Percentiles rank a stretch among this genome's conserved stretches.
These are phyloP conservation scores for Tenodera sinensis DNA, from an alignment of 2,888 invertebrate species.

Conservation along the genomic window DNA sequence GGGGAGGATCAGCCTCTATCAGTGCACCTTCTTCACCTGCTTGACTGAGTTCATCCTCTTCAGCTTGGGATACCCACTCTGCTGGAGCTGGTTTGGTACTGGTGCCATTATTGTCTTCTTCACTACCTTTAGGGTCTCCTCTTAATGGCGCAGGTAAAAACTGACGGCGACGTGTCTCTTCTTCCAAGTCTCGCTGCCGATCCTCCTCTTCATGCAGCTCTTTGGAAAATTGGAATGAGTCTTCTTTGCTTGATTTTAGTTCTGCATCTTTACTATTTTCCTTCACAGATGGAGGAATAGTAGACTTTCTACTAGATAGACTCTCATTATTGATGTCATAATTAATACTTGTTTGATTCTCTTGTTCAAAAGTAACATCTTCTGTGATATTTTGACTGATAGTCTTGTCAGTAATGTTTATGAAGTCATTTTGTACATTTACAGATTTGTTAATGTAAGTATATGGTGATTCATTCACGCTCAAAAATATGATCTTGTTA, in stretches of 20 bases:
- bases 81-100: background rate
- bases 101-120: background rate
- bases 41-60: background rate
- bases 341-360: background rate
- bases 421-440: background rate
- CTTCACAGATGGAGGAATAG: background rate
- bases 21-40: background rate
- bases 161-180: slow-evolving; percentile 22
- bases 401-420: background rate
- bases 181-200: background rate
- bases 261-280: background rate
- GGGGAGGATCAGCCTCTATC: slow-evolving; percentile 38
- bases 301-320: background rate
- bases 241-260: background rate
- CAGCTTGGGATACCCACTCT: background rate
- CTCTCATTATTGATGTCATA: background rate
- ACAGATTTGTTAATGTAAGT: background rate
- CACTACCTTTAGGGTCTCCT: background rate
- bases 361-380: background rate
- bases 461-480: background rate
- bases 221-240: background rate
- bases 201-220: background rate
- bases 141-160: slow-evolving; percentile 25
- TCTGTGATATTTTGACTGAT: background rate
- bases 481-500: background rate